Evolutionary conservation across 1,140 invertebrate species (phyloP), one percentile per base, ranked within the genome.

Genomic region (Micrasema minimum): DNA sequence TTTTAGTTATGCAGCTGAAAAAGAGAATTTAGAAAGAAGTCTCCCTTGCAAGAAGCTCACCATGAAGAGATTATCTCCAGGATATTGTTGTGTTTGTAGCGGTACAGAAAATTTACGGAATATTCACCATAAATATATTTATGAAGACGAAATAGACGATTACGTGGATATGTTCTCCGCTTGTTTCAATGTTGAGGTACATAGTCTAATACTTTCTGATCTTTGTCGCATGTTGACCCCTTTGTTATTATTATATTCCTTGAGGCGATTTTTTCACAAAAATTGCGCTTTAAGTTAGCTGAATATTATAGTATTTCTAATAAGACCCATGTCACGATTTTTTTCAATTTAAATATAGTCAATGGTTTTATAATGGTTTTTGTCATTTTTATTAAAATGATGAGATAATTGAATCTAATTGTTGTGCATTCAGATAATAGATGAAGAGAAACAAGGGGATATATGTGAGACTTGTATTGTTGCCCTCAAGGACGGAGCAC

Each of bases 141-240:
- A 59, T 41, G 55, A 59, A 59, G 59, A 64, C 14, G 59, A 64
- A 46, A 46, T 46, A n/a, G 59, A 46, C 6, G 59, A 64, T 46
- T 64, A 46, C 22, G 16, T 45, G 12, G 41, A 45, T 11, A 64
- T 64, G 59, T 45, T 64, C 23, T n/a, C 26, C 2, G 14, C 59
- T 0, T 64, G 59, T 7, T 64, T 26, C 26, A 64, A 64, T 16
- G 23, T 64, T 7, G 59, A 64, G 59, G 59, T 64, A 64, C 26
- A 23, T 10, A 41, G 1, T 31, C 7, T 31, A 31, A 31, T 31
- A 4, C 7, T 4, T 31, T 31, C 7, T 31, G 26, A 31, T 31
- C 7, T 31, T 7, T 2, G 26, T n/a, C 26, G 2, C 3, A 31
- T 2, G 26, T 31, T 31, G n/a, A n/a, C n/a, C 26, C 26, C 26